These are phyloP conservation scores for Drosophila nasuta DNA, from an alignment of 1,140 invertebrate species.

Conservation along the genomic window DNA sequence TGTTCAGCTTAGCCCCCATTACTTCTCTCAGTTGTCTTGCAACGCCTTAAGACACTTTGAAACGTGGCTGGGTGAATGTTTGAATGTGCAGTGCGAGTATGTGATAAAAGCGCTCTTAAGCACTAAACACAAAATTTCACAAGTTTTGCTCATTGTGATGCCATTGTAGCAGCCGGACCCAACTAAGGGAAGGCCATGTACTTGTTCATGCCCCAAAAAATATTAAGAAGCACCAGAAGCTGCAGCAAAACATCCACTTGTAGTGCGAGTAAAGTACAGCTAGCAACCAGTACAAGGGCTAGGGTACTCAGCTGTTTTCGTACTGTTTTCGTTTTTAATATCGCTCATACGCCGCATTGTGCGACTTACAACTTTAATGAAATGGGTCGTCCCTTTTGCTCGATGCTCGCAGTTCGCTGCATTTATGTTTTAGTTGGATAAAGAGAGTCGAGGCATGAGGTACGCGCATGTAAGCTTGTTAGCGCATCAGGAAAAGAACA, in stretches of 20 bases:
- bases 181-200: slow-evolving; percentile 24
- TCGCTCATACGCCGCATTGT: slow-evolving; percentile 57
- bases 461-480: slow-evolving; percentile 55
- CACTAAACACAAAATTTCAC: slow-evolving; percentile 58
- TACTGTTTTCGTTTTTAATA: slow-evolving; percentile 51
- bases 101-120: slow-evolving; percentile 17
- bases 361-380: slow-evolving; percentile 63
- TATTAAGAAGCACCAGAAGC: slow-evolving; percentile 21
- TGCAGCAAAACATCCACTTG: slow-evolving; percentile 4
- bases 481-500: slow-evolving; percentile 46
- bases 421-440: slow-evolving; percentile 15
- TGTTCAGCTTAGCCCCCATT: slow-evolving; percentile 25
- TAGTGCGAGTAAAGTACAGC: background rate
- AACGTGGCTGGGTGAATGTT: slow-evolving; percentile 2
- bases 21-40: slow-evolving; percentile 37
- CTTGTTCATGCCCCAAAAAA: slow-evolving; percentile 52
- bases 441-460: slow-evolving; percentile 26
- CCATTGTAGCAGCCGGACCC: slow-evolving; percentile 10
- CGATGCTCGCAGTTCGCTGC: background rate
- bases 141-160: slow-evolving; percentile 64
- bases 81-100: background rate
- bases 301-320: slow-evolving; percentile 13
- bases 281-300: background rate
- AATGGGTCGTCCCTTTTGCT: slow-evolving; percentile 49
- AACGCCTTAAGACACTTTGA: slow-evolving; percentile 63